These are phyloP conservation scores for Aspidiotus rigidus DNA, from an alignment of 2,888 invertebrate species.

Conservation along the genomic window DNA sequence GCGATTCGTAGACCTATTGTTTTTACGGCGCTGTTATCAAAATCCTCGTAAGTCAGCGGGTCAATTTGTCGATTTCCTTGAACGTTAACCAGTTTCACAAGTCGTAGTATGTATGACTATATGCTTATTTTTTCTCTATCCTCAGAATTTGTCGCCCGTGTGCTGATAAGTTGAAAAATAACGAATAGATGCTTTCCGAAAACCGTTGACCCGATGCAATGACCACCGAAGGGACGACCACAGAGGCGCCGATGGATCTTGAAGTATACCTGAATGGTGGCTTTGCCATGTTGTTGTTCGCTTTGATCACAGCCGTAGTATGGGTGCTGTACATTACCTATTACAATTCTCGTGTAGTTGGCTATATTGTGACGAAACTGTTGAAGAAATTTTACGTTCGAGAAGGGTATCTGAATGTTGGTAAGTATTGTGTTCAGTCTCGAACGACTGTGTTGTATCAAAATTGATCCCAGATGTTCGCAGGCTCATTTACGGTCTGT, in stretches of 20 bases:
- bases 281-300: constrained; percentile 65
- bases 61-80: too few relatives aligned
- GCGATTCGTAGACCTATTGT: too few relatives aligned
- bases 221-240: too few relatives aligned
- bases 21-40: too few relatives aligned
- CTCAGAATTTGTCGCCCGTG: too few relatives aligned
- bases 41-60: too few relatives aligned
- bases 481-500: constrained; percentile 88
- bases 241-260: background rate
- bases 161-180: too few relatives aligned
- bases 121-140: too few relatives aligned
- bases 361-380: constrained; percentile 78
- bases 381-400: constrained; percentile 77
- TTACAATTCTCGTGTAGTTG: constrained; percentile 87
- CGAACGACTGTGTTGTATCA: background rate
- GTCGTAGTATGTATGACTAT: too few relatives aligned
- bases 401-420: constrained; percentile 81
- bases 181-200: too few relatives aligned
- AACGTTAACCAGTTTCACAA: too few relatives aligned
- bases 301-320: constrained; percentile 68
- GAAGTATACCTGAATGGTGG: constrained; percentile 45
- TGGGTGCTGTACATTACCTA: constrained; percentile 93
- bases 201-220: too few relatives aligned
- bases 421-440: constrained; percentile 46
- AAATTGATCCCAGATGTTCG: constrained; percentile 39